Conservation (phyloP, 1,140 invertebrate species). For the Saccostrea glomerata region DNA sequence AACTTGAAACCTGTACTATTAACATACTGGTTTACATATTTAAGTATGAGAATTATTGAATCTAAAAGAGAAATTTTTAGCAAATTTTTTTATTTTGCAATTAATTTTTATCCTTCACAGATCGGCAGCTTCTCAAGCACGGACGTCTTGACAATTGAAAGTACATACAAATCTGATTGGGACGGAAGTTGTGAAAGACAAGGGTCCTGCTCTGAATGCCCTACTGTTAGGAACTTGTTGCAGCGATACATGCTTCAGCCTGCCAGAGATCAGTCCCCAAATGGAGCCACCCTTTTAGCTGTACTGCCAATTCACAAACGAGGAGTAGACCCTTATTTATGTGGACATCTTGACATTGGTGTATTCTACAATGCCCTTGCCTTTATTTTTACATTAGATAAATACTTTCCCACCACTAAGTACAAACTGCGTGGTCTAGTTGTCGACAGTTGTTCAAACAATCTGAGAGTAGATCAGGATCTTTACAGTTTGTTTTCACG, state of each 20-base stretch:
- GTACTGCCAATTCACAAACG: conserved; percentile 68
- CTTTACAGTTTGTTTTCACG: conserved; percentile 76
- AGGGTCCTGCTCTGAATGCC: conserved; percentile 73
- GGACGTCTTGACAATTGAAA: conserved; percentile 45
- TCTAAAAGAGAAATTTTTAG: too few relatives aligned
- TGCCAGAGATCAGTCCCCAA: background rate
- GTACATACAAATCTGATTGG: conserved; percentile 61
- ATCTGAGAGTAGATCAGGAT: conserved; percentile 71
- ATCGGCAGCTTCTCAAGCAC: conserved; percentile 66
- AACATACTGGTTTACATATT: background rate
- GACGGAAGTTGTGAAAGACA: conserved; percentile 69
- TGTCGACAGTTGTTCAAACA: conserved; percentile 74
- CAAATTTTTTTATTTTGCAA: background rate
- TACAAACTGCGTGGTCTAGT: conserved; percentile 68
- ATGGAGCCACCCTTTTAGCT: conserved; percentile 64
- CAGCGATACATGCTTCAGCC: conserved; percentile 60
- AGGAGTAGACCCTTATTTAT: conserved; percentile 67
- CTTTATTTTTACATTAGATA: conserved; percentile 67
- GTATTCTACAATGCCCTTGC: conserved; percentile 66
- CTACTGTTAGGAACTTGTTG: conserved; percentile 63
- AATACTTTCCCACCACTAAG: conserved; percentile 17
- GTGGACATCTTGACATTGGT: conserved; percentile 68
- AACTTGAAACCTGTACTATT: conserved; percentile 9
- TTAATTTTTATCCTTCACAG: conserved; percentile 52
- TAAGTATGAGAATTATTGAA: too few relatives aligned